Conservation (phyloP, 2,797 vertebrate genomes). For the Enteromius fasciolatus region DNA sequence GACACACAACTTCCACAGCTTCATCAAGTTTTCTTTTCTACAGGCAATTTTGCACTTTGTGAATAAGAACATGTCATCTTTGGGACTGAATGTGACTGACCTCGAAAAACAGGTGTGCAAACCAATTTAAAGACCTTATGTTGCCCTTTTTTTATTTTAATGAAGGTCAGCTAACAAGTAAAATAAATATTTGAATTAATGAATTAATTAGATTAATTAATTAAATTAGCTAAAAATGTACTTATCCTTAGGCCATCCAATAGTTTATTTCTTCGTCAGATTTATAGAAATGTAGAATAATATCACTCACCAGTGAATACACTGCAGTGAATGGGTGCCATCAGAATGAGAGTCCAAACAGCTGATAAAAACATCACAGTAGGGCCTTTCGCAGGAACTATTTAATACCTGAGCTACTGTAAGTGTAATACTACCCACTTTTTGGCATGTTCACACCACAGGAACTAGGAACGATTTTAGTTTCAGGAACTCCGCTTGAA, state of each 20-base stretch:
- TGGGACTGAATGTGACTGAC: conserved; percentile 86
- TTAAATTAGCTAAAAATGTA: background rate
- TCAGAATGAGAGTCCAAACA: background rate
- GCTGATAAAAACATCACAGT: background rate
- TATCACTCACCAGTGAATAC: background rate
- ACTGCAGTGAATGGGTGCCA: background rate
- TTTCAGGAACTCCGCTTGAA: no score
- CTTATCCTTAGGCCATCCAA: background rate
- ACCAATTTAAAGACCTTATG: background rate
- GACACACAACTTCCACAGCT: background rate
- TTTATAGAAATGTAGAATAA: background rate
- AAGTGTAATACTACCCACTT: no score
- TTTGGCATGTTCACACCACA: no score
- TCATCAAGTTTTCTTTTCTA: conserved; percentile 21
- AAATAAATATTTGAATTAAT: no score
- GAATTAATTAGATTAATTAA: no score
- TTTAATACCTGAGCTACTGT: no score
- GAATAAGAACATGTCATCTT: conserved; percentile 81
- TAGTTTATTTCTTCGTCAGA: background rate
- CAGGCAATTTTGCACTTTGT: conserved; percentile 89
- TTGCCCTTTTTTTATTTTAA: background rate
- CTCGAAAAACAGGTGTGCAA: conserved; percentile 84
- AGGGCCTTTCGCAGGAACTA: no score
- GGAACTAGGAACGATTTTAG: no score
- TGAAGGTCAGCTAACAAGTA: background rate